Evolutionary conservation across 2,113 vertebrate genomes (phyloP), one percentile per base, ranked within the genome.

Genomic region (Lepus europaeus): DNA sequence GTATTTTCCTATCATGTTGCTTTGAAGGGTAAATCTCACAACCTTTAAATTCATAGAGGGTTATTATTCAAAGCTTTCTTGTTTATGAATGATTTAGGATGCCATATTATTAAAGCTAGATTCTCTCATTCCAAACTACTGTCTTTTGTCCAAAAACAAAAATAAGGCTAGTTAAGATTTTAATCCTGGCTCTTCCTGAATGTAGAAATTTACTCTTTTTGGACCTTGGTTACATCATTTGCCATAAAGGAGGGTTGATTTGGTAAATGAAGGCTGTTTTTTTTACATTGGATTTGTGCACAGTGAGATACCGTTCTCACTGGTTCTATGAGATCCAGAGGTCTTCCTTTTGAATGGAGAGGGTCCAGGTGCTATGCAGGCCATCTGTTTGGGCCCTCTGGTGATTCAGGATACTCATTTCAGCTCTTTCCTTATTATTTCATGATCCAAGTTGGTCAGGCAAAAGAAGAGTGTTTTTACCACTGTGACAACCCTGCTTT

Each of bases 1-100:
- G 86, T 91, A 94, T 91, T 92, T 93, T 96, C 73, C 80, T 87
- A 36, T 73, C 4, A 0, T 81, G 6, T 64, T 83, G 84, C 83
- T 83, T 59, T 88, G 51, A 94, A 91, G 90, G 45, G 19, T 73
- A 93, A 84, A 74, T 83, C 89, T 77, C 16, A 93, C 85, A 64
- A 56, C 29, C 17, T 68, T 87, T 77, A 31, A 9, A 20, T 14
- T 92, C 76, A n/a, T 74, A 96, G 56, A 87, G 29, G 23, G 19
- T 64, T 81, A 78, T 83, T 87, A 68, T 61, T 6, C 23, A 83
- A 83, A 89, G 61, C 29, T 88, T 81, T 27, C 31, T 86, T 93
- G 13, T 76, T 4, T 87, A 25, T 93, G 36, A 89, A 5, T 94
- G n/a, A 81, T 53, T 90, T 85, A 81, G 11, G 87, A 81, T 84